These are phyloP conservation scores for Yponomeuta cagnagella DNA, from an alignment of 2,888 invertebrate species.

Conservation along the genomic window DNA sequence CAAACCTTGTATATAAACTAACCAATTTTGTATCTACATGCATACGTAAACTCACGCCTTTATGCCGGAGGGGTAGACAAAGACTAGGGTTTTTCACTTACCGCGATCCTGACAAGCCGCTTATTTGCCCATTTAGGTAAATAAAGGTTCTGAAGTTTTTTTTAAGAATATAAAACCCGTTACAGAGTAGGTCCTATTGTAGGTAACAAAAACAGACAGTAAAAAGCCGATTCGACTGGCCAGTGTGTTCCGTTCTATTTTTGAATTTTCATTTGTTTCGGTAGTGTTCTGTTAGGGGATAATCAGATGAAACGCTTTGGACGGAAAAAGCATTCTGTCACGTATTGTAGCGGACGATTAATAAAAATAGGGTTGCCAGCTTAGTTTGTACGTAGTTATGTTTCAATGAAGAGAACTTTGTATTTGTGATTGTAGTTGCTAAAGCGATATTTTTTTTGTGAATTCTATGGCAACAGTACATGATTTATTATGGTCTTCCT, in stretches of 20 bases:
- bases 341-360: background rate
- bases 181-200: background rate
- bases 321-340: background rate
- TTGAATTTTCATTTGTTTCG: background rate
- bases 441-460: too few relatives aligned
- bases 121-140: background rate
- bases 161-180: background rate
- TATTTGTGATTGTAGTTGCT: too few relatives aligned
- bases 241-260: background rate
- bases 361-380: background rate
- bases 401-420: too few relatives aligned
- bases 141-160: background rate
- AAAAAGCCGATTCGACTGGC: background rate
- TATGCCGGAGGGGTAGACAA: too few relatives aligned
- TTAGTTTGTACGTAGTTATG: background rate
- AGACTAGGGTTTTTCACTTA: too few relatives aligned
- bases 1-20: too few relatives aligned
- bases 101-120: background rate
- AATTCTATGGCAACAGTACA: too few relatives aligned
- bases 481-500: too few relatives aligned
- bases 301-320: background rate
- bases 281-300: constrained; percentile 1
- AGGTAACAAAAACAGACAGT: background rate
- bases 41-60: too few relatives aligned
- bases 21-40: too few relatives aligned